Base-by-base conservation (phyloP, 2,888 invertebrate genomes). In the Junonia oenone region DNA sequence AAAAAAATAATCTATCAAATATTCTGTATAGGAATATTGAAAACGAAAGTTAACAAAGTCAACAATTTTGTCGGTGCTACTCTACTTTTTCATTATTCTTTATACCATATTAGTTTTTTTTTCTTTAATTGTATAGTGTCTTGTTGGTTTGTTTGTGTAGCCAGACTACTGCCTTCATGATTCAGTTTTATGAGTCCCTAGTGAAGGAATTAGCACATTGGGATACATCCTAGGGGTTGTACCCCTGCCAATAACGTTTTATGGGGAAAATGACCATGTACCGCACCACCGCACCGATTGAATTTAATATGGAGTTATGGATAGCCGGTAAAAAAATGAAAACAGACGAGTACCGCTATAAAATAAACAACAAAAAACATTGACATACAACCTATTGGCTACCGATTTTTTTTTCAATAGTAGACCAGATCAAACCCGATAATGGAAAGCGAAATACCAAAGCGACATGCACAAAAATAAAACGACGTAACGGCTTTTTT, bases 151-250 rank as follows among this genome's bases (percentile, higher is more conserved):
- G 13, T 43, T 43, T 13, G 22, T 2, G 17, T n/a, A 19, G n/a
- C n/a, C 4, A 43, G 11, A 80, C 46, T 35, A 52, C 15, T 15
- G 38, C 57, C 48, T 57, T 19, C 26, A 43, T 43, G 77, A 86
- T 84, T 85, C 85, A 87, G 83, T 82, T 84, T 85, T 86, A 86
- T 87, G 81, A 80, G 80, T 85, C 87, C 85, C 85, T 71, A 74
- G 83, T 72, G 86, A 68, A 75, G 68, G 77, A 78, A 87, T 85
- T 84, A 87, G 76, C 83, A 84, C 83, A 79, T 64, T 27, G 37
- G 19, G 29, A 27, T 77, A 26, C 33, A 14, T 35, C 9, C 43
- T 43, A 51, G 75, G 65, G 64, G 62, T 26, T 56, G 63, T 56
- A 45, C 67, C 63, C 64, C 57, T 54, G 45, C 48, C 60, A 54